phyloP scores from a whole-genome alignment of 2,888 invertebrate genomes.

The Amphiduros pacificus region DNA sequence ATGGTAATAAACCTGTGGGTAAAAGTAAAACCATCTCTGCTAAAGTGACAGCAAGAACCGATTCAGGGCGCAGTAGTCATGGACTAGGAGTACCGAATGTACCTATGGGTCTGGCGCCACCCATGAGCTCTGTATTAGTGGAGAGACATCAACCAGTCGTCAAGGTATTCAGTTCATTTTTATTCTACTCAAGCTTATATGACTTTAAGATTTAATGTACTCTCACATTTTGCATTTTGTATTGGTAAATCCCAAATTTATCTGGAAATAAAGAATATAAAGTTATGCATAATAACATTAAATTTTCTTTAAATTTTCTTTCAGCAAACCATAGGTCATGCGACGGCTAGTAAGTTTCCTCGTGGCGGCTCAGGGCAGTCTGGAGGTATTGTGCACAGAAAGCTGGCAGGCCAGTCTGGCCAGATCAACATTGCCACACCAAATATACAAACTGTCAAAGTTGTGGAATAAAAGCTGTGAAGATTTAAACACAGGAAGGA shows the following conservation, averaged over 20 bases:
- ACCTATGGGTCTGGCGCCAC: constrained; percentile 40
- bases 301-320: constrained; percentile 14
- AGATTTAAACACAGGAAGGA: no score
- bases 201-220: not conserved
- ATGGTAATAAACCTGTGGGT: no score
- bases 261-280: not conserved
- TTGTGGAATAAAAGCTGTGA: constrained; percentile 47
- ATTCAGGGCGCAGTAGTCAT: constrained; percentile 24
- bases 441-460: constrained; percentile 46
- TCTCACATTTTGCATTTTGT: not conserved
- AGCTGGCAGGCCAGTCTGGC: constrained; percentile 41
- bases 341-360: constrained; percentile 45
- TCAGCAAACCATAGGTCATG: constrained; percentile 54
- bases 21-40: constrained; percentile 9
- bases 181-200: not conserved
- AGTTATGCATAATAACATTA: not conserved
- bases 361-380: not conserved
- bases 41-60: constrained; percentile 17
- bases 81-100: not conserved
- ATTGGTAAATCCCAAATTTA: not conserved
- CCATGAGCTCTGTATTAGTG: constrained; percentile 54
- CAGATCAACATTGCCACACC: constrained; percentile 30
- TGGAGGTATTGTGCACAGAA: constrained; percentile 31
- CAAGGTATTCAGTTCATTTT: constrained; percentile 36
- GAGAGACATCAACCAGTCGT: constrained; percentile 53